phyloP scores from a whole-genome alignment of 64 coral and sea anemone genomes.

The Montipora cactus region DNA sequence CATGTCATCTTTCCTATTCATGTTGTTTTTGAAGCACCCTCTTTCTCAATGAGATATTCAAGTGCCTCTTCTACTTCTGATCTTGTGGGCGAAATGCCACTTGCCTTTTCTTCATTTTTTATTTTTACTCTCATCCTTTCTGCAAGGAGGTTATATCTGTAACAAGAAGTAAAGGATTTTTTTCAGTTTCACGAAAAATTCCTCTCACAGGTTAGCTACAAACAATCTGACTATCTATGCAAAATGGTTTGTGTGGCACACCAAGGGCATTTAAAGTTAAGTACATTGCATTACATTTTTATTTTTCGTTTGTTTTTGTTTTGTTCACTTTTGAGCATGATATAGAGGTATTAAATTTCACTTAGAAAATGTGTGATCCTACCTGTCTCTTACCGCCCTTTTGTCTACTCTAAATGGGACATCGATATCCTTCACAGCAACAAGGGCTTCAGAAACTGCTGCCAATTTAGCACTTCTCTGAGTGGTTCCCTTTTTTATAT shows the following conservation, averaged over 20 bases:
- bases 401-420: too few relatives aligned
- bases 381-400: too few relatives aligned
- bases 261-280: background rate
- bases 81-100: conserved; percentile 46
- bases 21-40: conserved; percentile 52
- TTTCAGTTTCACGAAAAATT: conserved; percentile 31
- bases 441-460: too few relatives aligned
- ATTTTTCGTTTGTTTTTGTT: conserved; percentile 5
- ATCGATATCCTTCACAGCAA: too few relatives aligned
- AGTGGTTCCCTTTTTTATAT: background rate
- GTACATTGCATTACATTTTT: conserved; percentile 2
- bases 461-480: too few relatives aligned
- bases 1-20: conserved; percentile 36
- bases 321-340: too few relatives aligned
- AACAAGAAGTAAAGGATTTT: conserved; percentile 56
- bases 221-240: conserved; percentile 25
- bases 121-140: conserved; percentile 31
- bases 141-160: conserved; percentile 32
- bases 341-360: too few relatives aligned
- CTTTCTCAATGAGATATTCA: conserved; percentile 44
- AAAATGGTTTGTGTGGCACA: background rate
- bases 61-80: conserved; percentile 50
- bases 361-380: too few relatives aligned
- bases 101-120: conserved; percentile 48
- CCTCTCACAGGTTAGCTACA: conserved; percentile 31